Evolutionary conservation across 2,113 vertebrate genomes (phyloP), one percentile per base, ranked within the genome.

Genomic region (Podiceps cristatus): DNA sequence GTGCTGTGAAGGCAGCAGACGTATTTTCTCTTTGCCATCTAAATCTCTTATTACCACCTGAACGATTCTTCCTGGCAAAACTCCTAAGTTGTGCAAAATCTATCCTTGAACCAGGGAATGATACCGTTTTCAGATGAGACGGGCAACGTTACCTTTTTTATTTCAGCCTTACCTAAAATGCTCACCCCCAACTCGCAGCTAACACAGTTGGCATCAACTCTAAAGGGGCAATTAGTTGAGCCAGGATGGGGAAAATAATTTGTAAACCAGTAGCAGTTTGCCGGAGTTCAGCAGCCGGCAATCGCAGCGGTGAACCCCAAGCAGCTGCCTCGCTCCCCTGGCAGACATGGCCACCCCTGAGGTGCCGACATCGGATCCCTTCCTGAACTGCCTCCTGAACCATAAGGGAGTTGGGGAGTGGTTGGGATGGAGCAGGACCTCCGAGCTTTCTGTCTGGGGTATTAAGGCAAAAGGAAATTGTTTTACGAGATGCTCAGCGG

Each of bases 291-390:
- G 47, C 33, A 84, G 50, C 45, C 74, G 59, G 3, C 0, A 4
- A 35, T 56, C 0, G 0, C n/a, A 78, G 66, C 8, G 3, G 37
- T 85, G 67, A 74, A 58, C 60, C 64, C 62, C 25, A 50, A 52
- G 42, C 18, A 68, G 53, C 40, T 79, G 44, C 53, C 35, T 86
- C 3, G 2, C 44, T 95, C 28, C 40, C 6, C 18, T n/a, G 28
- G 59, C 33, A 74, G 33, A 44, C 0, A 0, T 11, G 62, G 60
- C 40, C 33, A 66, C 50, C 33, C 50, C 76, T 73, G 20, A 80
- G 55, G n/a, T 28, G 33, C 47, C 2, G 6, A 14, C 56, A 28
- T 27, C 5, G 0, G 19, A 49, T 67, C 31, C 47, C 24, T 74
- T 56, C 50, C 60, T 47, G 17, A 75, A 16, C 33, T 23, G 4